Evolutionary conservation across 2,113 vertebrate genomes (phyloP), one percentile per base, ranked within the genome.

Genomic region (Pheucticus melanocephalus): DNA sequence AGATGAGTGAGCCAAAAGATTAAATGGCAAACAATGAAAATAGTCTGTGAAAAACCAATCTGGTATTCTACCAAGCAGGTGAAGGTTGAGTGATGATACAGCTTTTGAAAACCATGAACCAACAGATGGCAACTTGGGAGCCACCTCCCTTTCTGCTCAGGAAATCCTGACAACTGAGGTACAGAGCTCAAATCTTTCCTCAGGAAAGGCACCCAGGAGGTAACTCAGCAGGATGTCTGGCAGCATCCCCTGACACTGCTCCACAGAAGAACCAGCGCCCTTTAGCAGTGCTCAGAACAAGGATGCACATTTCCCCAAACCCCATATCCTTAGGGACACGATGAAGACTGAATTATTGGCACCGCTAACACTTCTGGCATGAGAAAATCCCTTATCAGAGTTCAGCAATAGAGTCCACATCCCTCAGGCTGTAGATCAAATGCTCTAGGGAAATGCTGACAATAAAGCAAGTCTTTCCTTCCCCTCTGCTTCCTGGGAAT

Each of bases 41-140:
- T 1, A 12, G 11, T 35, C 71, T 16, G 31, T 59, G 59, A 88
- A 87, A 44, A 72, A 59, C 16, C 10, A 11, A 30, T 33, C 2
- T 35, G 50, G 28, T 47, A 48, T 40, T 60, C 24, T 13, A 50
- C 23, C 47, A 47, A 39, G 39, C 19, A 31, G n/a, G 31, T 0
- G 0, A 7, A 8, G 30, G 31, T 3, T 47, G 48, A 70, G 18
- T 37, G 37, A 12, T 5, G 17, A 82, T 12, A 42, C 6, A 11
- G 33, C 28, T 90, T 47, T 57, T 35, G 40, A 61, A 76, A 65
- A 56, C 22, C 1, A 3, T 4, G 8, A 68, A 45, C 30, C 23
- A 63, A 48, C 5, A 63, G 42, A 33, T 54, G 33, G 51, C 6
- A 8, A 7, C 17, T 45, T 0, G 0, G 35, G 68, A 72, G 72